phyloP scores from a whole-genome alignment of 1,140 invertebrate genomes.

The Drosophila asahinai region DNA sequence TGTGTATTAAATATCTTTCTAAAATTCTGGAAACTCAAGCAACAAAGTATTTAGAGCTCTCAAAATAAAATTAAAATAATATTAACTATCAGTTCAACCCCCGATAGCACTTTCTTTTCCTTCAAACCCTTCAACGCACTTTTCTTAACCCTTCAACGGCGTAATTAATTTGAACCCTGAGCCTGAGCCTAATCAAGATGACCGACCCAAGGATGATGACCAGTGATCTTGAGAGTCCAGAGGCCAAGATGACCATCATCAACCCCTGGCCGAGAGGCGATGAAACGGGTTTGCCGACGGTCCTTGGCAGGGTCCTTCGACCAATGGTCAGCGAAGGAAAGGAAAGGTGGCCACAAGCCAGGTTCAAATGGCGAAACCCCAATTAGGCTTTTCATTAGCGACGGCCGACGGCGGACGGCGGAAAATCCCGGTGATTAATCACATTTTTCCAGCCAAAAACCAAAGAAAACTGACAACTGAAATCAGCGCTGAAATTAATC shows the following conservation, averaged over 20 bases:
- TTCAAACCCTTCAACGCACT: neutral
- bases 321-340: constrained; percentile 51
- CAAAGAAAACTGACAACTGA: constrained; percentile 34
- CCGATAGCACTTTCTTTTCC: neutral
- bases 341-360: constrained; percentile 7
- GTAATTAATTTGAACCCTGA: constrained; percentile 67
- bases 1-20: neutral
- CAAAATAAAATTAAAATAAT: no score
- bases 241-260: constrained; percentile 32
- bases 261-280: constrained; percentile 35
- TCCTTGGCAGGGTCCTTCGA: constrained; percentile 20
- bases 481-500: constrained; percentile 72
- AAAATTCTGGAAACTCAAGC: no score
- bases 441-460: constrained; percentile 19
- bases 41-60: no score
- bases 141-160: constrained; percentile 25
- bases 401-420: neutral
- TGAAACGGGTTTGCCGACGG: constrained; percentile 11
- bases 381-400: constrained; percentile 67
- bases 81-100: constrained; percentile 1
- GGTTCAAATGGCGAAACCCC: constrained; percentile 72
- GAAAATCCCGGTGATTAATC: constrained; percentile 73
- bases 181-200: constrained; percentile 52
- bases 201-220: constrained; percentile 28
- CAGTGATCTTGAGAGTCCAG: constrained; percentile 14